Percentiles rank a stretch among this genome's conserved stretches.
These are phyloP conservation scores for Leucosticte australis DNA, from an alignment of 2,113 vertebrate genomes.

Conservation along the genomic window DNA sequence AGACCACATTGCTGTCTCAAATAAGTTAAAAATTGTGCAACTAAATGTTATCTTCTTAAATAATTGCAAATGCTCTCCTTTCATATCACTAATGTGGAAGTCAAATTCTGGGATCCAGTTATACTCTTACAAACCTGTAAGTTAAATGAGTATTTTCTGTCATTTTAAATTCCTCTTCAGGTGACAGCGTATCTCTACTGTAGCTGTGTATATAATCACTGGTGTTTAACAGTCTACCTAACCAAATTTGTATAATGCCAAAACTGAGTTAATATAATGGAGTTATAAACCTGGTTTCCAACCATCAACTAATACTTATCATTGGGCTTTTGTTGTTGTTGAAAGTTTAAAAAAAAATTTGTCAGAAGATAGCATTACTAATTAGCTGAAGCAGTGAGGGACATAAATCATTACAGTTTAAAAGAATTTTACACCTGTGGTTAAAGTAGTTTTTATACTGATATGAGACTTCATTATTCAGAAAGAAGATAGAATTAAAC, in stretches of 20 bases:
- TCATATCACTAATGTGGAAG: background rate
- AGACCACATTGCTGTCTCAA: background rate
- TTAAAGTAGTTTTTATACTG: background rate
- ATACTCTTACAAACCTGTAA: background rate
- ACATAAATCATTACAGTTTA: background rate
- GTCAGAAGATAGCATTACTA: background rate
- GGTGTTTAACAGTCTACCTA: background rate
- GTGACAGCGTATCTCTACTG: background rate
- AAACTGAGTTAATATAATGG: background rate
- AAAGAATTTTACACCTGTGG: background rate
- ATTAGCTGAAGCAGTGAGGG: background rate
- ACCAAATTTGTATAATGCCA: background rate
- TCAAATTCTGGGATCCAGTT: background rate
- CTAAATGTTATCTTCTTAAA: background rate
- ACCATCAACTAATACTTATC: background rate
- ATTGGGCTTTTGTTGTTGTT: background rate
- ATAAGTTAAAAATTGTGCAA: background rate
- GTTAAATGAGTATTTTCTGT: background rate
- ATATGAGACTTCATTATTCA: background rate
- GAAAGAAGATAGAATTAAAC: background rate
- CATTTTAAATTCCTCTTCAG: background rate
- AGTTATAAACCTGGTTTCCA: background rate
- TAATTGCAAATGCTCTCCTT: background rate
- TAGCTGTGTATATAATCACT: background rate
- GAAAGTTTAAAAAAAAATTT: background rate